Percentiles rank a stretch among this genome's conserved stretches.
Evolutionary conservation across 2,113 vertebrate genomes (phyloP).

Genomic region (Glareola pratincola): DNA sequence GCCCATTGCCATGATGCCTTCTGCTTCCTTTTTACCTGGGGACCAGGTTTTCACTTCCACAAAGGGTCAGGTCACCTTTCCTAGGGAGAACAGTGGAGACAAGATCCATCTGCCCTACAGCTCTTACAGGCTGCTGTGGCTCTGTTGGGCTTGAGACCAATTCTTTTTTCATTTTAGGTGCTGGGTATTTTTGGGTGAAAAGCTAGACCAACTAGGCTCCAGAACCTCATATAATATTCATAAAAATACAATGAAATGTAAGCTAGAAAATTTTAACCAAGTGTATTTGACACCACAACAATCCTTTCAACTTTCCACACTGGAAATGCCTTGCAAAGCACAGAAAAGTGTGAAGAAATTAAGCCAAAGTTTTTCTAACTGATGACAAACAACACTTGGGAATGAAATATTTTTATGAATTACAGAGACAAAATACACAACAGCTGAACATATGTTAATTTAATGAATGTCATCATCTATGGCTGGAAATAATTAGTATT

Average conservation of each 20-base stretch:
- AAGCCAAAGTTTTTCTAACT: background rate
- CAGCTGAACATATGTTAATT: background rate
- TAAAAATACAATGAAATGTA: background rate
- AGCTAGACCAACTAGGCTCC: background rate
- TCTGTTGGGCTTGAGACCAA: background rate
- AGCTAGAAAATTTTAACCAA: background rate
- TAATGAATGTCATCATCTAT: background rate
- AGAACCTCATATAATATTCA: background rate
- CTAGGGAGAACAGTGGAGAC: background rate
- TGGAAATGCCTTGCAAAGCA: constrained; percentile 5
- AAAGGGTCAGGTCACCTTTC: background rate
- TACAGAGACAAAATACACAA: background rate
- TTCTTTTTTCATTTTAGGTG: background rate
- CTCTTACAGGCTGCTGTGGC: background rate
- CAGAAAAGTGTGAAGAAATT: background rate
- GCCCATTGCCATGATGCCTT: rapidly evolving
- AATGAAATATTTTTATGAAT: constrained; percentile 1
- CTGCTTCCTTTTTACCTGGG: background rate
- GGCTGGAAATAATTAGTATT: background rate
- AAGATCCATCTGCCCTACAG: background rate
- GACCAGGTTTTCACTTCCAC: background rate
- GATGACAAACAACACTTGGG: background rate
- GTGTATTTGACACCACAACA: background rate
- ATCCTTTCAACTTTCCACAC: background rate
- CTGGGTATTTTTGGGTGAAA: background rate